Evolutionary conservation across 2,888 invertebrate genomes (phyloP), one percentile per base, ranked within the genome.

Genomic region (Luffia ferchaultella): DNA sequence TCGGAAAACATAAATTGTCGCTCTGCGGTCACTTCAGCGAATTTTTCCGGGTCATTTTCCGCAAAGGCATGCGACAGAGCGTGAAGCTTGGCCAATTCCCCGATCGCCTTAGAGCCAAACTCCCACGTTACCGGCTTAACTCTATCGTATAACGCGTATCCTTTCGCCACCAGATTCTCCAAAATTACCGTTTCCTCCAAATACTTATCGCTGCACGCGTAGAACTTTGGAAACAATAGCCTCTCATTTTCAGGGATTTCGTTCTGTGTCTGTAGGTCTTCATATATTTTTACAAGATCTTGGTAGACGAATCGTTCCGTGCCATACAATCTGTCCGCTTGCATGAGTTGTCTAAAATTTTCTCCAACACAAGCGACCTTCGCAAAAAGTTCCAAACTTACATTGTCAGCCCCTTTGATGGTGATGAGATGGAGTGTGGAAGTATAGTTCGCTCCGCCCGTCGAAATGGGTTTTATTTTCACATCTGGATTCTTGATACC

Each of bases 81-180:
- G 55, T 84, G 84, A 51, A 76, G 64, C 52, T 73, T 74, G 0
- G 75, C 78, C 18, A 82, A 57, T 18, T 63, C 63, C 1, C 60
- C 61, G 1, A 75, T 58, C 0, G 70, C 65, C 0, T 63, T 54
- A 0, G 60, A 55, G 0, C 73, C 72, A 46, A 76, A 74, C 1
- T 65, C 62, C 71, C 73, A 75, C 47, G 70, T 65, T 16, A 80
- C 58, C 0, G 67, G 57, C 16, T 64, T 60, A 12, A 70, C 60
- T 50, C 76, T 64, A 40, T 75, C 63, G 20, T 63, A 69, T 0
- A 62, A 50, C 1, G 48, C 54, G 49, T 64, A 84, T 0, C 76
- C 76, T 18, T 55, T 52, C 0, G 50, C 56, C 2, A 58, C 52
- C 20, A 82, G 58, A 54, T 82, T 65, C 51, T 77, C 75, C 20